Evolutionary conservation across 2,888 invertebrate genomes (phyloP).

Genomic region (Rambutsinella grinnellia): DNA sequence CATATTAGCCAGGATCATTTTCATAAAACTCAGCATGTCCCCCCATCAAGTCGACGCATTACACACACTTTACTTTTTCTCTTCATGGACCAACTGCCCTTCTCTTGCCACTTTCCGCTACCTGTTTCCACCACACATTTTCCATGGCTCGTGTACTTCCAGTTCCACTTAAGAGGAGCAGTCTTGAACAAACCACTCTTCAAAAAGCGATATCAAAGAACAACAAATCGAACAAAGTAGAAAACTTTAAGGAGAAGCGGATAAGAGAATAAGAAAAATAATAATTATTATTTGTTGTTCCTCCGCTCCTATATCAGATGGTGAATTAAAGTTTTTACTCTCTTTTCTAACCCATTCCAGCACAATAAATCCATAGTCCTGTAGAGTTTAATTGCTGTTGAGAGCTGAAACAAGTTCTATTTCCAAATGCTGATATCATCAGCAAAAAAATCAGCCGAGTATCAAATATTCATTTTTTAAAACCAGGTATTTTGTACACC

Average conservation of each 20-base stretch:
- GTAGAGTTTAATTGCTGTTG: conserved; percentile 58
- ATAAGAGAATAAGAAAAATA: conserved; percentile 7
- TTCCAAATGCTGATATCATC: conserved; percentile 59
- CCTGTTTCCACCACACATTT: background rate
- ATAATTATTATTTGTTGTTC: conserved; percentile 20
- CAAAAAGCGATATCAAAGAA: too few relatives aligned
- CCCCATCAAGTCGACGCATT: conserved; percentile 55
- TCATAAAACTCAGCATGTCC: conserved; percentile 52
- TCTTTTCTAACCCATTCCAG: conserved; percentile 23
- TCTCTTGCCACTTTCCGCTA: background rate
- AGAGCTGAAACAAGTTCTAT: conserved; percentile 57
- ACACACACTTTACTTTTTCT: conserved; percentile 37
- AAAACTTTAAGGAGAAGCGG: background rate
- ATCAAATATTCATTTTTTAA: too few relatives aligned
- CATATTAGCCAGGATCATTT: conserved; percentile 44
- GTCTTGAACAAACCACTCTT: conserved; percentile 6
- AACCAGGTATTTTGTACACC: background rate
- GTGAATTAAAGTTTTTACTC: background rate
- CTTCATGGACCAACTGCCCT: conserved; percentile 1
- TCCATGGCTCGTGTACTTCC: conserved; percentile 37
- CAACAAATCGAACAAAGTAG: background rate
- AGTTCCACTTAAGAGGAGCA: conserved; percentile 6
- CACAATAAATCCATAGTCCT: conserved; percentile 53
- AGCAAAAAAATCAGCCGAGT: conserved; percentile 1
- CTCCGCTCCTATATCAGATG: conserved; percentile 1